Percentiles rank a stretch among this genome's conserved stretches.
These are phyloP conservation scores for Carlito syrichta DNA, from an alignment of 2,113 vertebrate species.

Conservation along the genomic window DNA sequence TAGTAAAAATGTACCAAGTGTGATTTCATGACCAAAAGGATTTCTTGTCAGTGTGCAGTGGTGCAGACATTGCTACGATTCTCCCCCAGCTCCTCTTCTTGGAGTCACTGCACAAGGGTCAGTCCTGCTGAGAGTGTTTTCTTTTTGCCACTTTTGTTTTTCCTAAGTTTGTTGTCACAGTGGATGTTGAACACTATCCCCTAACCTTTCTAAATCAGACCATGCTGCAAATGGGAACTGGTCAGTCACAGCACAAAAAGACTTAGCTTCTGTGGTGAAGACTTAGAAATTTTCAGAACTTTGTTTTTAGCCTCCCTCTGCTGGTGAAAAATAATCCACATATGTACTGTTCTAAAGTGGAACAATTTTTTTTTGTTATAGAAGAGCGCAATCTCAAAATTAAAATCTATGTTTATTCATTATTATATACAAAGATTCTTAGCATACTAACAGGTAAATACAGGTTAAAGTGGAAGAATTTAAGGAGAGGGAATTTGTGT, in stretches of 20 bases:
- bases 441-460: too few species aligned
- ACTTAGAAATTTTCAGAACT: neutral
- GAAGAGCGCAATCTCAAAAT: too few species aligned
- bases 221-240: neutral
- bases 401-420: too few species aligned
- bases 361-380: too few species aligned
- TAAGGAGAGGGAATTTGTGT: neutral
- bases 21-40: neutral
- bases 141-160: slow-evolving; percentile 23
- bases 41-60: neutral
- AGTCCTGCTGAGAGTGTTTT: neutral
- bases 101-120: neutral
- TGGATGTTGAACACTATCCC: neutral
- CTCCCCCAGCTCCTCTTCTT: neutral
- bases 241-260: neutral
- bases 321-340: slow-evolving; percentile 37
- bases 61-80: neutral
- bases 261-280: neutral
- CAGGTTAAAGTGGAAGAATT: neutral
- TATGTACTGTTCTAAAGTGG: neutral
- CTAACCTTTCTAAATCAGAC: slow-evolving; percentile 25
- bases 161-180: neutral
- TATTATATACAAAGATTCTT: too few species aligned
- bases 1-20: neutral
- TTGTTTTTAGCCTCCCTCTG: slow-evolving; percentile 45